Percentiles rank a stretch among this genome's conserved stretches.
Conservation (phyloP, 2,797 vertebrate species). For the Cyprinella venusta region DNA sequence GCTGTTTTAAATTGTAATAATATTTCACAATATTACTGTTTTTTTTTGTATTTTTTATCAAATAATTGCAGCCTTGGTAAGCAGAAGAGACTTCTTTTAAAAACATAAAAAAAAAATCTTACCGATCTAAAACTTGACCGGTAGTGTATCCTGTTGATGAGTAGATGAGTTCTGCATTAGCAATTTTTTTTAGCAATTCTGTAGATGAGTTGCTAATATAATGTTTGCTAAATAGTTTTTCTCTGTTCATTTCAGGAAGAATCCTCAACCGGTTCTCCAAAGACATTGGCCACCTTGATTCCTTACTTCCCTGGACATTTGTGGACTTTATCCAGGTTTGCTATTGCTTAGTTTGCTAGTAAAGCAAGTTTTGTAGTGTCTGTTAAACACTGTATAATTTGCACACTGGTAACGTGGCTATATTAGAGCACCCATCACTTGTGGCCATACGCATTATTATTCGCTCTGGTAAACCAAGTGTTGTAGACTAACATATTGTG, state of each 20-base stretch:
- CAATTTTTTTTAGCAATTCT: too few relatives aligned
- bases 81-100: too few relatives aligned
- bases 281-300: conserved; percentile 96
- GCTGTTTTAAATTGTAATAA: too few relatives aligned
- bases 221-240: not conserved
- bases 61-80: too few relatives aligned
- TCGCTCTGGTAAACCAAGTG: conserved; percentile 28
- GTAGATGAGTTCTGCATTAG: too few relatives aligned
- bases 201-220: too few relatives aligned
- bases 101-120: too few relatives aligned
- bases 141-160: too few relatives aligned
- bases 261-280: conserved; percentile 91
- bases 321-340: conserved; percentile 89
- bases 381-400: not conserved
- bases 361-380: conserved; percentile 52
- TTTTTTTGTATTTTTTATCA: too few relatives aligned
- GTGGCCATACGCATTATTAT: not conserved
- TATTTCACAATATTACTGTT: too few relatives aligned
- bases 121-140: too few relatives aligned
- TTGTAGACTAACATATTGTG: conserved; percentile 27
- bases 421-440: conserved; percentile 9
- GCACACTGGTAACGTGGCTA: not conserved
- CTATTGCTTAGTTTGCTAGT: not conserved
- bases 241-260: conserved; percentile 67
- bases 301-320: conserved; percentile 90